Conservation (phyloP, 2,797 vertebrate genomes). For the Antennarius maculatus region DNA sequence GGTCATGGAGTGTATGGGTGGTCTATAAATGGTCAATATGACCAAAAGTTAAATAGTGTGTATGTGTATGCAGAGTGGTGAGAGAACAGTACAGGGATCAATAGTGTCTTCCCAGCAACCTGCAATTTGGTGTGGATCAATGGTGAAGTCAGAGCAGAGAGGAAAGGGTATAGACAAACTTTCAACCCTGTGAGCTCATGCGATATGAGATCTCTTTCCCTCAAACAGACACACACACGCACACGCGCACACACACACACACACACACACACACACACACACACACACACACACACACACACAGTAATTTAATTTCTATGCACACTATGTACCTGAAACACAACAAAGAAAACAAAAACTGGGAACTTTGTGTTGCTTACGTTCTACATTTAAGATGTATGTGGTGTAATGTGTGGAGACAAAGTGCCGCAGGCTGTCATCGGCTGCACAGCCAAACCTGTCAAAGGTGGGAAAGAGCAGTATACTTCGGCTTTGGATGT, state of each 20-base stretch:
- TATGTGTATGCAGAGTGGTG: slow-evolving; percentile 46
- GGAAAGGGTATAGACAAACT: slow-evolving; percentile 39
- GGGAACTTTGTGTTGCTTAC: slow-evolving; percentile 19
- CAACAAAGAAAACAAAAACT: not conserved
- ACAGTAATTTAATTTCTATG: too few relatives aligned
- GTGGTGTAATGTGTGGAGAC: slow-evolving; percentile 23
- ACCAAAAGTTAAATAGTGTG: slow-evolving; percentile 42
- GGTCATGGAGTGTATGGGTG: slow-evolving; percentile 34
- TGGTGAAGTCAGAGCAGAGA: slow-evolving; percentile 62
- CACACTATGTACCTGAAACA: not conserved
- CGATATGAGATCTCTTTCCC: not conserved
- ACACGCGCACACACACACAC: not conserved
- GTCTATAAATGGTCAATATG: slow-evolving; percentile 65
- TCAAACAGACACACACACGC: not conserved
- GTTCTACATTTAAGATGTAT: slow-evolving; percentile 38
- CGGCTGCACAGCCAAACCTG: slow-evolving; percentile 33
- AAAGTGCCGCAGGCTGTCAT: slow-evolving; percentile 27
- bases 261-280: not conserved
- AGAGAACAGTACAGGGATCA: slow-evolving; percentile 69
- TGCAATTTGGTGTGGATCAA: slow-evolving; percentile 81
- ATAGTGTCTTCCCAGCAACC: slow-evolving; percentile 76
- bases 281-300: not conserved
- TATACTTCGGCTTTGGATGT: slow-evolving; percentile 23
- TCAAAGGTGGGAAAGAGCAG: slow-evolving; percentile 25
- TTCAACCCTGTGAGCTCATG: slow-evolving; percentile 34